Evolutionary conservation across 2,797 vertebrate genomes (phyloP), one percentile per base, ranked within the genome.

Genomic region (Bradypodion ventrale): DNA sequence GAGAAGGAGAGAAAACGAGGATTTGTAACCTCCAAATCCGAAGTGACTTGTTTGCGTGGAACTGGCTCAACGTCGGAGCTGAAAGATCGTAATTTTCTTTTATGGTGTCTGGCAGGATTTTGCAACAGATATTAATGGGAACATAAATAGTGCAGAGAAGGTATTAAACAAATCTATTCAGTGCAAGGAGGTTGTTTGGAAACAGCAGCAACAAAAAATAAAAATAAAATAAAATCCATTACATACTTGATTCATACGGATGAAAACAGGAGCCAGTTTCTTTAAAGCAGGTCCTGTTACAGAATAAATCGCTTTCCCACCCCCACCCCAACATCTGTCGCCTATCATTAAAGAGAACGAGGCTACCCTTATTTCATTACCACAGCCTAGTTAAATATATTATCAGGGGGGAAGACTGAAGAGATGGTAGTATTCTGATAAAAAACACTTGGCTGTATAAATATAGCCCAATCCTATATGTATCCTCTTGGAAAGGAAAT

Each of bases 111-210:
- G 94, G 94, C 92, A 93, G 93, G 92, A 95, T 96, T 85, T 95
- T 95, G 94, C 93, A 94, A 94, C 92, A 92, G 94, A 94, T 95
- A 96, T 95, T 95, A 95, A 95, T 95, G 90, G 93, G 89, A 91
- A 92, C 94, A 93, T 95, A 95, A 96, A 95, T 91, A 96, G 94
- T 91, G 89, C 92, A 86, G 87, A 87, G 93, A 94, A 93, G 88
- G 92, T 94, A 94, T 90, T 92, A 94, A 93, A 92, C 92, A 95
- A 93, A 95, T 94, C 89, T 94, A 92, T 94, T 94, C 93, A 94
- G 94, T 91, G 89, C 93, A 92, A 92, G 93, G 90, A 94, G 92
- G 90, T 91, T 95, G 93, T 94, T 94, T 92, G 84, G 65, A 89
- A 90, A 92, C 90, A 91, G 56, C 27, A 52, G 10, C 1, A 63